Evolutionary conservation across 2,888 invertebrate genomes (phyloP).

Genomic region (Trichopoda pennipes): DNA sequence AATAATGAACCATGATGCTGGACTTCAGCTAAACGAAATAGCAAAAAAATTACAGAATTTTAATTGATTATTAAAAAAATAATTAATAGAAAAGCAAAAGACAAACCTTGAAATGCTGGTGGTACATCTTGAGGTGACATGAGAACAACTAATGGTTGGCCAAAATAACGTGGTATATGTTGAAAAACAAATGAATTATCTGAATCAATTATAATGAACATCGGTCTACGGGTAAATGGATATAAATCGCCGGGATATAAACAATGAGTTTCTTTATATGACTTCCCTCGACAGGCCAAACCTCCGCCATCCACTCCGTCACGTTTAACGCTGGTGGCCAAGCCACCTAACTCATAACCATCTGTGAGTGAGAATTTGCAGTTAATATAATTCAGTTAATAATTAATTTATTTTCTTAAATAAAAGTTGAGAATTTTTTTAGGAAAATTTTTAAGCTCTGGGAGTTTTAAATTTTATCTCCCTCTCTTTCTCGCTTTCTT

Average conservation of each 20-base stretch:
- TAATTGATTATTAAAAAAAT: not conserved
- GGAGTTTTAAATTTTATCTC: no score
- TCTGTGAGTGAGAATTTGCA: conserved; percentile 81
- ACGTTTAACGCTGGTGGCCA: conserved; percentile 92
- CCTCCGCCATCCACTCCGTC: conserved; percentile 83
- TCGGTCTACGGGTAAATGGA: conserved; percentile 94
- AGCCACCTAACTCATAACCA: conserved; percentile 95
- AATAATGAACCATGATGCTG: conserved; percentile 95
- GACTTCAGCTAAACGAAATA: conserved; percentile 83
- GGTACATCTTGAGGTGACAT: conserved; percentile 97
- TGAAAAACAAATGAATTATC: conserved; percentile 96
- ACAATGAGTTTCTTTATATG: conserved; percentile 87
- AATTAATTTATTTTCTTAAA: not conserved
- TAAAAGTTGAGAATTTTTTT: not conserved
- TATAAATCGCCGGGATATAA: conserved; percentile 96
- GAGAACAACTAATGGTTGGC: conserved; percentile 94
- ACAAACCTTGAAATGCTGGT: conserved; percentile 89
- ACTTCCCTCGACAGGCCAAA: conserved; percentile 80
- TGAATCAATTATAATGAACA: conserved; percentile 96
- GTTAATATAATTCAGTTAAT: no score
- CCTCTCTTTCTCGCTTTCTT: no score
- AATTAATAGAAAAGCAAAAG: not conserved
- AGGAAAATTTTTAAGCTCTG: not conserved
- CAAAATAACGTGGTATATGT: conserved; percentile 94
- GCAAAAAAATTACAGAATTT: not conserved